Evolutionary conservation across 2,888 invertebrate genomes (phyloP), one percentile per base, ranked within the genome.

Genomic region (Drosophila antonietae): DNA sequence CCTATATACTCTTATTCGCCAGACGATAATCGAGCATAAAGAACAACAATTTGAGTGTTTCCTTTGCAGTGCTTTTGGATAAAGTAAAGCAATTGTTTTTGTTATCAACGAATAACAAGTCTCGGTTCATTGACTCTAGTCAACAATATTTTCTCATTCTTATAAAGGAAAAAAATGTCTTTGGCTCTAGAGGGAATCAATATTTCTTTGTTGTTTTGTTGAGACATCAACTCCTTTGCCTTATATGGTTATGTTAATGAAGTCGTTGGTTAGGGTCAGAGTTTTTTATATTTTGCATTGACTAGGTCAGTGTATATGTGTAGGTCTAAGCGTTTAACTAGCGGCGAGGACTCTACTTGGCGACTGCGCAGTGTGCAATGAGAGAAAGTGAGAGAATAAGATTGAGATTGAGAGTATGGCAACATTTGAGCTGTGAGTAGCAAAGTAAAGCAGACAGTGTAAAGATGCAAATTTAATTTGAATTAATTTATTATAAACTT

Each of bases 291-390:
- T 73, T 68, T 68, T 73, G 73, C 80, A 79, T 86, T 86, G 86
- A 88, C 86, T 86, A 86, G 86, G 86, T 86, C 86, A 86, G 86
- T 81, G 88, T 81, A 74, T 81, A 80, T 81, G 81, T 86, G 82
- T 77, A 72, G 64, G 75, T 59, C 62, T 57, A 68, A 46, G 63
- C 59, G 52, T 64, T 58, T 44, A 31, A 37, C 49, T 65, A 39
- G 28, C n/a, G 53, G 23, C 61, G 49, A 65, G 72, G 57, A 49
- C 55, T 51, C 35, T 6, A 10, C 3, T 31, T 15, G 62, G 41
- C 83, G 82, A 37, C 67, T 83, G 83, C 83, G 83, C 83, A 78
- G 43, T 77, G 37, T 18, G 18, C 23, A 41, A n/a, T 9, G 37
- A 41, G 35, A 23, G 57, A 9, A 14, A 12, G 28, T 12, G 37